phyloP scores from a whole-genome alignment of 2,113 vertebrate genomes.

The Catagonus wagneri region DNA sequence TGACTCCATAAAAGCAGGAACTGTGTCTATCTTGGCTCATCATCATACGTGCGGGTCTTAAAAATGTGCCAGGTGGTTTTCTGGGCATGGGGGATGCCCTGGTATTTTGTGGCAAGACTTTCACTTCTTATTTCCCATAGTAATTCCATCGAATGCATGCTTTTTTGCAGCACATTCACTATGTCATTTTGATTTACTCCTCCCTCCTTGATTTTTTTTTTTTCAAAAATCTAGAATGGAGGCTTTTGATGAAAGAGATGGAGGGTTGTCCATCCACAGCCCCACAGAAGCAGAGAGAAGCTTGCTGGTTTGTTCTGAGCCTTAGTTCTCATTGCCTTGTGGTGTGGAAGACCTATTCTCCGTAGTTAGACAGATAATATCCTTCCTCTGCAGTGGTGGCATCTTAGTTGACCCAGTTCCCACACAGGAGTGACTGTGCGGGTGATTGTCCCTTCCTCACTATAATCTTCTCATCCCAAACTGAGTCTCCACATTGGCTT shows the following conservation, averaged over 20 bases:
- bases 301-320: rapidly evolving
- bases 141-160: neutral
- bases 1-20: neutral
- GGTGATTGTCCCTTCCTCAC: neutral
- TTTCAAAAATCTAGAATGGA: neutral
- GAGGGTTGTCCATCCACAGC: neutral
- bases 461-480: neutral
- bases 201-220: neutral
- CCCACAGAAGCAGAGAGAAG: too few species aligned
- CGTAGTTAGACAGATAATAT: rapidly evolving
- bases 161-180: neutral
- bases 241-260: neutral
- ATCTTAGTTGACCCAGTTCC: neutral
- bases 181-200: neutral
- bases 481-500: rapidly evolving
- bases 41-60: neutral
- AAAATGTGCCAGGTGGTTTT: neutral
- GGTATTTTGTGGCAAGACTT: neutral
- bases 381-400: rapidly evolving
- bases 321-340: rapidly evolving
- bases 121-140: neutral
- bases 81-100: neutral
- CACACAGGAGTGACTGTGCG: neutral
- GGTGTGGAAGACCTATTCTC: neutral
- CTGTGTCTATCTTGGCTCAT: neutral